Base-by-base conservation (phyloP, 2,113 vertebrate species). In the Athene cunicularia region DNA sequence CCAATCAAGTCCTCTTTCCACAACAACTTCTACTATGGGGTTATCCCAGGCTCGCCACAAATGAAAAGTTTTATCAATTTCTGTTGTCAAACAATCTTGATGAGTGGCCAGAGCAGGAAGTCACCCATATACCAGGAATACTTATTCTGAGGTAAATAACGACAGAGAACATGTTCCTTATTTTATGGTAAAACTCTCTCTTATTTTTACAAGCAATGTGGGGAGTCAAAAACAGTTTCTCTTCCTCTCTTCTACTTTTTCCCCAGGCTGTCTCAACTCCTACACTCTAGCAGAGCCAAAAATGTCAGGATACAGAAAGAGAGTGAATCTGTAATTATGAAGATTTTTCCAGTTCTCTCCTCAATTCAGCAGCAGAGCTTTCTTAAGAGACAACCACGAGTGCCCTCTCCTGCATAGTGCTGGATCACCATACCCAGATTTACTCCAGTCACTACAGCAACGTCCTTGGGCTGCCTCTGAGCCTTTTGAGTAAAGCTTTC, bases 401-500 rank as follows among this genome's bases (percentile, higher is more conserved):
- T 39, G 56, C 41, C 32, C 72, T 66, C 60, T 68, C 56, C 53
- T 16, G 49, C 66, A 45, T 1, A 75, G 14, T 8, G 22, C 55
- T 84, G 63, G 28, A 52, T 59, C 41, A 32, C 53, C 70, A 56
- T 23, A 89, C 71, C 58, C 70, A 72, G 30, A 84, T 49, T 82
- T 72, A 59, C 83, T 87, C 70, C 60, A 93, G 83, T 71, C 39
- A 32, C 88, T 88, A n/a, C n/a, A 64, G 76, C 64, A 77, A 21
- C 3, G 2, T 95, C 95, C 95, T 91, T 91, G 83, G 66, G 94
- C 95, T 97, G 86, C 91, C 95, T 80, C 86, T 82, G 66, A 94
- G 89, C 73, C 56, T 85, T 82, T 21, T 47, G 12, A 64, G 41
- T 45, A 87, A 79, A 77, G 19, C 62, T 66, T 87, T 91, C 73